Conservation (phyloP, 2,113 vertebrate genomes). For the Xenopus borealis region DNA sequence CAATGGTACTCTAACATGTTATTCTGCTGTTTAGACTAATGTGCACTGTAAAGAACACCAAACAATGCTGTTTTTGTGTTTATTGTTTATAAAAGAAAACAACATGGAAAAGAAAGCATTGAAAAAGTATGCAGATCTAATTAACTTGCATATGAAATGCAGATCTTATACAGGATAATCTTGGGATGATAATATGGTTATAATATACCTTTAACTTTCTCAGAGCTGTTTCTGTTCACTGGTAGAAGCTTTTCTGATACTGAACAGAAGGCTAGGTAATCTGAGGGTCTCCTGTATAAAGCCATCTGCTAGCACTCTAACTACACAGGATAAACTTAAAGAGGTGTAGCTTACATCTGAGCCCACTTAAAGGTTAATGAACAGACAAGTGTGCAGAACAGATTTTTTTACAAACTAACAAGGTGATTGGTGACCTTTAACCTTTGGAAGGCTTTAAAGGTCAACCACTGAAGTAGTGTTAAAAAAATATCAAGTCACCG, state of each 20-base stretch:
- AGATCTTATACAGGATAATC: too few relatives aligned
- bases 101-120: too few relatives aligned
- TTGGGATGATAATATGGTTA: not conserved
- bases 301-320: conserved; percentile 22
- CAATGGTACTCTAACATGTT: too few relatives aligned
- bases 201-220: not conserved
- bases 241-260: not conserved
- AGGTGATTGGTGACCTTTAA: conserved; percentile 33
- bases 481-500: too few relatives aligned
- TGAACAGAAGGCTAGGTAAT: not conserved
- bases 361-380: conserved; percentile 38
- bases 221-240: not conserved
- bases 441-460: conserved; percentile 33
- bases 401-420: conserved; percentile 38
- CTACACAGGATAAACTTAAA: conserved; percentile 1
- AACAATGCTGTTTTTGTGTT: too few relatives aligned
- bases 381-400: conserved; percentile 31
- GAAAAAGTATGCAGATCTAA: too few relatives aligned
- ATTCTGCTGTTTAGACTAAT: too few relatives aligned
- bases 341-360: conserved; percentile 28
- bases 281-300: conserved; percentile 8
- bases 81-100: too few relatives aligned
- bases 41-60: too few relatives aligned
- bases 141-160: too few relatives aligned
- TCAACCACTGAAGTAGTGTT: conserved; percentile 4